A percentile compares a stretch with the other conserved stretches of the same genome.
phyloP scores from a whole-genome alignment of 2,888 invertebrate genomes.

The Phlogophora meticulosa region DNA sequence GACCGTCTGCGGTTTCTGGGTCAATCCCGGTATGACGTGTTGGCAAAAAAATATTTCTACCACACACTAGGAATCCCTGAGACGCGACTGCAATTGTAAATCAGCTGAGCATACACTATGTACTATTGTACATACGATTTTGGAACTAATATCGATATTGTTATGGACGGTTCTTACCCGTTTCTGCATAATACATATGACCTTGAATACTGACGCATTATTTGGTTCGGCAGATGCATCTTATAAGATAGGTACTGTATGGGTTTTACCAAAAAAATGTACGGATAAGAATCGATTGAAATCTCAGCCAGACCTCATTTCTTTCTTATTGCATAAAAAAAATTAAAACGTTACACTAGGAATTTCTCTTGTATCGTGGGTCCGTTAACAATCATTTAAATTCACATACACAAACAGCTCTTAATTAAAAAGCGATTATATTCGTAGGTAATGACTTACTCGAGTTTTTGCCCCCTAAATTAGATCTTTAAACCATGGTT shows the following conservation, averaged over 20 bases:
- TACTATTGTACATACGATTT: constrained; percentile 1
- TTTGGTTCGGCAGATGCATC: constrained; percentile 1
- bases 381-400: no score
- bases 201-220: neutral
- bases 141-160: constrained; percentile 9
- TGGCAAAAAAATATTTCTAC: neutral
- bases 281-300: neutral
- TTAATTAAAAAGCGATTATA: no score
- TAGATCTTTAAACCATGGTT: no score
- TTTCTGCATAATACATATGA: neutral
- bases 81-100: constrained; percentile 34
- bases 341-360: no score
- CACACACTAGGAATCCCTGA: constrained; percentile 29
- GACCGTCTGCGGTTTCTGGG: constrained; percentile 33
- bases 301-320: no score
- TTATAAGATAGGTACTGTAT: neutral
- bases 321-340: no score
- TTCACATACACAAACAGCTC: no score
- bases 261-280: neutral
- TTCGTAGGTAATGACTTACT: no score
- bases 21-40: constrained; percentile 29
- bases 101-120: constrained; percentile 7
- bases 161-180: constrained; percentile 37
- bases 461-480: no score
- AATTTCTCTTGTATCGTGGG: no score